Conservation (phyloP, 2,113 vertebrate species). For the Leptobrachium ailaonicum region DNA sequence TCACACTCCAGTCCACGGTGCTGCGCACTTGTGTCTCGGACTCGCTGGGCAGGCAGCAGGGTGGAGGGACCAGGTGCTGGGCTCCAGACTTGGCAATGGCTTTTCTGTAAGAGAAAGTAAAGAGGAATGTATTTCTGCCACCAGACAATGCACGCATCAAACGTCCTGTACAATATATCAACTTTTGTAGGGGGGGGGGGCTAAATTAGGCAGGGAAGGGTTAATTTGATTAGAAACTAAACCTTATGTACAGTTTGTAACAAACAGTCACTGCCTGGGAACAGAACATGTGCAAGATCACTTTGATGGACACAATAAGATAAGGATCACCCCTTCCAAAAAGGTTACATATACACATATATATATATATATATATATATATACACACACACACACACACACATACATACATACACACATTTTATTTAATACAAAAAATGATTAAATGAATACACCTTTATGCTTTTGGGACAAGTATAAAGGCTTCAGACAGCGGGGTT, state of each 20-base stretch:
- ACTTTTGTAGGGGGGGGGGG: too few species aligned
- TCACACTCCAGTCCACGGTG: slow-evolving; percentile 91
- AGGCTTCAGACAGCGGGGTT: too few species aligned
- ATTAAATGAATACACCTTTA: too few species aligned
- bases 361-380: neutral
- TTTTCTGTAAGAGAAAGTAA: slow-evolving; percentile 78
- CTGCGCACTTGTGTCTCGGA: slow-evolving; percentile 76
- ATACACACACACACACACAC: too few species aligned
- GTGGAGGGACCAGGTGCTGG: slow-evolving; percentile 79
- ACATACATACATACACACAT: too few species aligned
- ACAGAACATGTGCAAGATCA: neutral
- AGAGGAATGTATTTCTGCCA: neutral
- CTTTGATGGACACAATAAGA: neutral
- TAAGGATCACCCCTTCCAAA: neutral
- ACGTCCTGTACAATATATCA: too few species aligned
- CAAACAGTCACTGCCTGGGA: too few species aligned
- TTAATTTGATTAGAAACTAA: too few species aligned
- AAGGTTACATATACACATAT: neutral
- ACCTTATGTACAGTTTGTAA: too few species aligned
- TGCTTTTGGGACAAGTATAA: too few species aligned
- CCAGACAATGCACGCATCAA: neutral
- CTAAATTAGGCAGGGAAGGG: too few species aligned
- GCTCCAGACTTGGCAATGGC: slow-evolving; percentile 90
- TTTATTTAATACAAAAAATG: too few species aligned
- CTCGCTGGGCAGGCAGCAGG: slow-evolving; percentile 71